Percentiles rank a stretch among this genome's conserved stretches.
phyloP scores from a whole-genome alignment of 2,888 invertebrate species.

The Agelastica alni region DNA sequence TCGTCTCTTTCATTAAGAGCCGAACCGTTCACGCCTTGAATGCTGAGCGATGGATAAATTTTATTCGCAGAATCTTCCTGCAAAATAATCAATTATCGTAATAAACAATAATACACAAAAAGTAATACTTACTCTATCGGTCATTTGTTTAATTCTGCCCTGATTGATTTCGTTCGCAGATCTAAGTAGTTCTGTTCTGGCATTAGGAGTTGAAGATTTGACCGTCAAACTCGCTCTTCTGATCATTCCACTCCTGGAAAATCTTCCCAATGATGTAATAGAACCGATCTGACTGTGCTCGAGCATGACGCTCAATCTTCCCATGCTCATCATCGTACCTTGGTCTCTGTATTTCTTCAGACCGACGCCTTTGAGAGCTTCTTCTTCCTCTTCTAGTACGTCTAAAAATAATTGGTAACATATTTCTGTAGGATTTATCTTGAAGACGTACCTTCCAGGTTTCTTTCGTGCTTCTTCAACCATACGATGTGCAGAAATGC shows the following conservation, averaged over 20 bases:
- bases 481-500: constrained; percentile 73
- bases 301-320: constrained; percentile 74
- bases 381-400: too few relatives aligned
- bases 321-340: constrained; percentile 71
- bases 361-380: constrained; percentile 64
- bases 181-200: constrained; percentile 69
- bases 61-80: constrained; percentile 13
- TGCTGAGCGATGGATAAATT: constrained; percentile 15
- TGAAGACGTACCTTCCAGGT: constrained; percentile 35
- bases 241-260: constrained; percentile 38
- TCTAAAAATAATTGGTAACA: neutral
- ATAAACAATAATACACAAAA: too few relatives aligned
- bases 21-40: constrained; percentile 28
- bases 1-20: constrained; percentile 46
- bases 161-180: constrained; percentile 73
- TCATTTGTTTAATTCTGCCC: constrained; percentile 24
- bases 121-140: constrained; percentile 22
- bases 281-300: constrained; percentile 78
- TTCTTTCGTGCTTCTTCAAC: constrained; percentile 64
- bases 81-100: too few relatives aligned
- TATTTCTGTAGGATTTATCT: constrained; percentile 6
- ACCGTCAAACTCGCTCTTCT: constrained; percentile 60
- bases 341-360: constrained; percentile 71
- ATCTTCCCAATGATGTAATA: constrained; percentile 69
- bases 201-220: constrained; percentile 57